Conservation (phyloP, 2,797 vertebrate species). For the Odontamblyopus rebecca region DNA sequence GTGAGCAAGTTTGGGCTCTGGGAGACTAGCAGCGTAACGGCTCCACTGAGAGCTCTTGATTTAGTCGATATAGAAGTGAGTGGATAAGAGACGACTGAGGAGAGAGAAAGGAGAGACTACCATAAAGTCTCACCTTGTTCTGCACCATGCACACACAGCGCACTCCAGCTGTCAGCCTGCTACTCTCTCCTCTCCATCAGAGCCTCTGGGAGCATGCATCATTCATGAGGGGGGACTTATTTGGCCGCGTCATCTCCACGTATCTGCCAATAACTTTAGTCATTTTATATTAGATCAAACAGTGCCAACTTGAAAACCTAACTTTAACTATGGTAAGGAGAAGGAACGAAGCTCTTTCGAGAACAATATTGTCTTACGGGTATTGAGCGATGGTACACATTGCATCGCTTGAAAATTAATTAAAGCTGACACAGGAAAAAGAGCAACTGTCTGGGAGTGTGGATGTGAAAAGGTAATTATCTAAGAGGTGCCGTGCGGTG, state of each 20-base stretch:
- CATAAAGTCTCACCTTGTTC: constrained; percentile 72
- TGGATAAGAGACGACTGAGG: constrained; percentile 17
- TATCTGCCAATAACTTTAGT: constrained; percentile 61
- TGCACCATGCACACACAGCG: constrained; percentile 72
- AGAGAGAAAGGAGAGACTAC: constrained; percentile 21
- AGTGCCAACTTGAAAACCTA: background rate
- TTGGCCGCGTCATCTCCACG: constrained; percentile 64
- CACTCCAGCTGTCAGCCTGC: constrained; percentile 65
- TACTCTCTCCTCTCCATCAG: constrained; percentile 55
- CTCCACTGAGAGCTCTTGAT: constrained; percentile 42
- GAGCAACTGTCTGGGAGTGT: constrained; percentile 24
- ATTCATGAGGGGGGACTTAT: constrained; percentile 74
- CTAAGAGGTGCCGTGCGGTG: constrained; percentile 35
- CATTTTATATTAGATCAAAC: constrained; percentile 23
- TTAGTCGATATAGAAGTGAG: constrained; percentile 31
- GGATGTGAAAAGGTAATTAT: constrained; percentile 54
- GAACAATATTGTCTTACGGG: background rate
- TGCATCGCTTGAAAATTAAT: constrained; percentile 30
- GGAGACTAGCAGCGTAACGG: constrained; percentile 33
- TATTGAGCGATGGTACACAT: background rate
- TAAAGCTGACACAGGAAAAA: constrained; percentile 16
- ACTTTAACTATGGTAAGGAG: background rate
- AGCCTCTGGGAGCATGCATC: constrained; percentile 63
- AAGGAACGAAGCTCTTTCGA: background rate
- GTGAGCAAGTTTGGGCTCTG: constrained; percentile 37